Evolutionary conservation across 2,888 invertebrate genomes (phyloP), one percentile per base, ranked within the genome.

Genomic region (Torymus texanus): DNA sequence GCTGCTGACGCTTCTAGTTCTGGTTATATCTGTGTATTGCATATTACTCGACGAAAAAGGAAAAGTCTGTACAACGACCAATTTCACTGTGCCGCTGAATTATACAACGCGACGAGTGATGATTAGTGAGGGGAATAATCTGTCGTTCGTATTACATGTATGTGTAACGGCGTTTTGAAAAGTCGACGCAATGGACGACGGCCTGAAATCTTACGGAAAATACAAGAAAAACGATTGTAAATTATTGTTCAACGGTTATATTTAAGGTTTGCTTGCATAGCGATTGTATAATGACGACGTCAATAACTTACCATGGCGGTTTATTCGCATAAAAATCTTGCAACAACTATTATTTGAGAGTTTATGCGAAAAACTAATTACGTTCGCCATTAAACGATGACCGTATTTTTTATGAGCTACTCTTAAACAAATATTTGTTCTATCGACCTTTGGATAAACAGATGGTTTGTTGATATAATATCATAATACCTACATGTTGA

Each of bases 231-330:
- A 8, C 41, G 8, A 41, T 41, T 41, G 41, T 29, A 61, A 61
- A 61, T 24, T n/a, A 61, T 61, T 61, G 24, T 61, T 61, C 24
- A 24, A 21, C 18, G 14, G 12, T 61, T 21, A 8, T 41, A 18
- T 18, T 18, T n/a, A 58, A 58, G 58, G 5, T 14, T 18, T 18
- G 29, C 24, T 61, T 61, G 61, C 5, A 24, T 12, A 61, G 29
- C 12, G 4, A 41, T 2, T 24, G 24, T 24, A 61, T 21, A 61
- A 61, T 61, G 24, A 61, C 2, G 24, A 16, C 56, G 24, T 14
- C 0, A 62, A 13, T 18, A 12, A 73, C 72, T 73, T 61, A 61
- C 61, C 61, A 24, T 61, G 12, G 61, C 3, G 11, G 24, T 29
- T 29, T 14, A 29, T 14, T n/a, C 41, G 63, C 41, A 63, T n/a